Evolutionary conservation across 2,113 vertebrate species (phyloP), one percentile per base, ranked within the genome.

Genomic region (Melanocharis versteri): DNA sequence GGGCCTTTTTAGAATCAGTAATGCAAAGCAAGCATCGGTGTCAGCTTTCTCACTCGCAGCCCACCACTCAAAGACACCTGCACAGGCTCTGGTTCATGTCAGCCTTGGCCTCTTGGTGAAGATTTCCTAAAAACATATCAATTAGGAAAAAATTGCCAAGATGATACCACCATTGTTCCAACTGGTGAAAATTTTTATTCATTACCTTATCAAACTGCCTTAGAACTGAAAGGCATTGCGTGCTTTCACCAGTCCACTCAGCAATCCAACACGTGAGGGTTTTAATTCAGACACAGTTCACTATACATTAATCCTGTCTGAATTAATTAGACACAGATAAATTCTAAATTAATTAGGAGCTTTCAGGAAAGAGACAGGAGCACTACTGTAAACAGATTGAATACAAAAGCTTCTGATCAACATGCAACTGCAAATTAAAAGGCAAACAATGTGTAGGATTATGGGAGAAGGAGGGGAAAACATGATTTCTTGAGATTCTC

Each of bases 301-400:
- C 57, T 82, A 35, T 50, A 71, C 27, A 53, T 71, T 94, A 84
- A 94, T 75, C 51, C 75, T 79, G 42, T 68, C 61, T 79, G 78
- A 85, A 71, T 75, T 83, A 83, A 76, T 87, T 69, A 84, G n/a
- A 69, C 45, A 61, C 7, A 53, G 82, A 90, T 64, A 82, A 84
- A 85, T 91, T 82, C 78, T 85, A 71, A 82, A 94, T 71, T 90
- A 91, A 93, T 91, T 90, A 78, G 71, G 89, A 86, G 44, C 35
- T 76, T 83, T 69, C 44, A 56, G 65, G 70, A 93, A 92, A 75
- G 70, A 88, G 13, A 81, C 42, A 85, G 24, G 56, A 93, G 60
- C 44, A 42, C 61, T 78, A 37, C 30, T 62, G 47, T 75, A 93
- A 95, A 92, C 42, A 88, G 51, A 84, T 9, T 4, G 42, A 92